Evolutionary conservation across 2,797 vertebrate species (phyloP).

Genomic region (Parauchenoglanis ngamensis): DNA sequence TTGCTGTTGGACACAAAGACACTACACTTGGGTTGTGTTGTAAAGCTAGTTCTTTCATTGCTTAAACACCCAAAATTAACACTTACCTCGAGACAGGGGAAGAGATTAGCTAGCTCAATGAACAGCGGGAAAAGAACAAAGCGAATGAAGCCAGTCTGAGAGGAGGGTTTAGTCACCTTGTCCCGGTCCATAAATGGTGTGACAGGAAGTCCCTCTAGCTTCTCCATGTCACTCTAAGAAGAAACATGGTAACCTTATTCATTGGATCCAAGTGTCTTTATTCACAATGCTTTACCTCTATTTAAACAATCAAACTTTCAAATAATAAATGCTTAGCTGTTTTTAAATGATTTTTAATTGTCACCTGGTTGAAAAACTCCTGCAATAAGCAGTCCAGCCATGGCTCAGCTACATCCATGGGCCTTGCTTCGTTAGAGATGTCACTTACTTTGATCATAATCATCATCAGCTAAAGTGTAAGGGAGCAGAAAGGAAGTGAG

Average conservation of each 20-base stretch:
- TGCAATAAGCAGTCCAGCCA: constrained; percentile 82
- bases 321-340: background rate
- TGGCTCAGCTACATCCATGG: constrained; percentile 81
- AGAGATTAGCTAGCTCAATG: constrained; percentile 78
- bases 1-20: constrained; percentile 64
- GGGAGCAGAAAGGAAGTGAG: constrained; percentile 12
- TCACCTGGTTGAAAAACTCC: constrained; percentile 83
- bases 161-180: constrained; percentile 80
- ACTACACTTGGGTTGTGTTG: background rate
- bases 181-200: constrained; percentile 82
- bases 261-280: background rate
- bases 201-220: constrained; percentile 80
- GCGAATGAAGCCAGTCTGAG: constrained; percentile 80
- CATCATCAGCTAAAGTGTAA: constrained; percentile 74
- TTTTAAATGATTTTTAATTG: background rate
- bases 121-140: constrained; percentile 79
- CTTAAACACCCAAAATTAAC: background rate
- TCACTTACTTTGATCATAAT: constrained; percentile 82
- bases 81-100: constrained; percentile 77
- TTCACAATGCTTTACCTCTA: background rate
- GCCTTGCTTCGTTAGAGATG: constrained; percentile 80
- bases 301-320: background rate
- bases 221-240: constrained; percentile 78
- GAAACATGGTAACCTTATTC: background rate
- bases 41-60: background rate